Base-by-base conservation (phyloP, 2,113 vertebrate species). In the Ceratotherium simum region DNA sequence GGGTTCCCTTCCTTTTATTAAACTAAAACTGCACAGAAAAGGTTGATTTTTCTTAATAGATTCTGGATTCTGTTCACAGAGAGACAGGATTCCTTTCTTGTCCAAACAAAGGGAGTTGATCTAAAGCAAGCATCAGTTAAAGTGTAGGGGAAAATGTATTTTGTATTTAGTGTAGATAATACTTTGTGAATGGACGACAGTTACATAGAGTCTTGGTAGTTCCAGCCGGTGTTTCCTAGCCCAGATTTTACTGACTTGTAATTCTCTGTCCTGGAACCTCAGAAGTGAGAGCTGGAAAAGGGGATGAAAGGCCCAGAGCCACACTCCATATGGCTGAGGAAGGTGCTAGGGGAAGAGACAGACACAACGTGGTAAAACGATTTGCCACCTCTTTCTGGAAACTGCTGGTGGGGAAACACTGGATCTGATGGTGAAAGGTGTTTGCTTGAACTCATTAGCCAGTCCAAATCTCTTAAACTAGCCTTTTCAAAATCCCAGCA, bases 401-500 rank as follows among this genome's bases (percentile, higher is more conserved):
- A 69, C 95, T 72, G 69, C 88, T 95, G 73, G 73, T 90, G 83
- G 86, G 87, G 60, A 88, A 96, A 98, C 96, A 91, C 95, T 95
- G 97, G 65, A 84, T 98, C 76, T 94, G 56, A 87, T 16, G 70
- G 83, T 76, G 65, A 98, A 96, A 62, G 90, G 73, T 88, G 36
- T 98, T 98, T 98, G 98, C 98, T 98, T 98, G 96, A 98, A 96
- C 91, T 98, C 88, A 62, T 96, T 97, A 95, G 97, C 97, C 65
- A 83, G 97, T 97, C 98, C 98, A 98, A 94, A 98, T 98, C 97
- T 96, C 93, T 84, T 97, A 96, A 98, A 98, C 93, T 94, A 97
- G 97, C 97, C 98, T 98, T 98, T 94, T 98, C 86, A 36, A 96
- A 98, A 98, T 80, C 93, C 98, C 98, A 98, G 98, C 98, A 99